These are phyloP conservation scores for Brachionus rubens DNA, from an alignment of 1,140 invertebrate species.

Conservation along the genomic window DNA sequence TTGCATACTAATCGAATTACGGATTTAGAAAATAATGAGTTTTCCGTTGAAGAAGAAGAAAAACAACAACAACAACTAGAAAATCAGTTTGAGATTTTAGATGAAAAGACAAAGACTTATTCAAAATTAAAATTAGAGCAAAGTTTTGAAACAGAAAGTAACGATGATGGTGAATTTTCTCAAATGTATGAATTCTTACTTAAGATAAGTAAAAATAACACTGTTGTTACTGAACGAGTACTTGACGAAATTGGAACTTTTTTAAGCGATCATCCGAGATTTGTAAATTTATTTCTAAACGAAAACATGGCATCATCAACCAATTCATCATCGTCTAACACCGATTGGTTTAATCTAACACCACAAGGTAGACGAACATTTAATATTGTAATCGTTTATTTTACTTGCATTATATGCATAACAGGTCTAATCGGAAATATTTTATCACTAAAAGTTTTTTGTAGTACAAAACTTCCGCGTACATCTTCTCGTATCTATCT, in stretches of 20 bases:
- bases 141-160: not conserved
- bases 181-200: slow-evolving; percentile 11
- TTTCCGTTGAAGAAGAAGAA: too few relatives aligned
- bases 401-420: not conserved
- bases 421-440: slow-evolving; percentile 30
- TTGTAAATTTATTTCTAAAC: slow-evolving; percentile 14
- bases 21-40: too few relatives aligned
- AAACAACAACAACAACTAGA: too few relatives aligned
- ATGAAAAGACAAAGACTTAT: too few relatives aligned
- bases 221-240: not conserved
- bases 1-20: too few relatives aligned
- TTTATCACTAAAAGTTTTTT: slow-evolving; percentile 41
- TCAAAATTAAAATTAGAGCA: not conserved
- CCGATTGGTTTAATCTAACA: not conserved
- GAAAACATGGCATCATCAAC: too few relatives aligned
- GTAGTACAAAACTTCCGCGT: slow-evolving; percentile 17
- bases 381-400: not conserved
- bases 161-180: not conserved
- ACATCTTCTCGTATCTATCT: slow-evolving; percentile 35
- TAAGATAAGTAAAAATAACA: not conserved
- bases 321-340: not conserved
- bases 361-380: not conserved
- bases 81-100: too few relatives aligned
- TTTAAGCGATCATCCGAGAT: not conserved
- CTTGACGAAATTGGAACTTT: not conserved